Evolutionary conservation across 2,888 invertebrate species (phyloP).

Genomic region (Papilio gigon): DNA sequence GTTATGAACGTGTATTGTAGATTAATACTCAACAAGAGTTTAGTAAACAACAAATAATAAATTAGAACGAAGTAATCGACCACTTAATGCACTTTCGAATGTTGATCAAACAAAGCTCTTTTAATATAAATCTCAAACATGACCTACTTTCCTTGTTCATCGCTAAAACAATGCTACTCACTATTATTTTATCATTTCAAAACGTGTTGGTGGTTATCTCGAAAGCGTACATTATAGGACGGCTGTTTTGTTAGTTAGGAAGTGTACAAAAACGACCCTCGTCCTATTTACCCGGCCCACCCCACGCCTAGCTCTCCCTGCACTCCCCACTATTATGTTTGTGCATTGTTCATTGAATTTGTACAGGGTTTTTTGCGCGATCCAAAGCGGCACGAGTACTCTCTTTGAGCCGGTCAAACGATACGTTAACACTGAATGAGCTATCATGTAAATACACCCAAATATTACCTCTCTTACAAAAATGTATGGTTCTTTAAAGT

Average conservation of each 20-base stretch:
- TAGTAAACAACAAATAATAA: neutral
- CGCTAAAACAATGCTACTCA: slow-evolving; percentile 17
- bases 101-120: slow-evolving; percentile 13
- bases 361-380: slow-evolving; percentile 50
- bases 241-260: slow-evolving; percentile 51
- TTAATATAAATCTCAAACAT: slow-evolving; percentile 18
- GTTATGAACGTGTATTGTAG: neutral
- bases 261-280: slow-evolving; percentile 54
- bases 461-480: slow-evolving; percentile 42
- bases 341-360: slow-evolving; percentile 62
- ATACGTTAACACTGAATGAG: slow-evolving; percentile 53
- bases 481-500: too few species aligned
- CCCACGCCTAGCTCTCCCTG: slow-evolving; percentile 26
- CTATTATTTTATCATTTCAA: slow-evolving; percentile 41
- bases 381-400: slow-evolving; percentile 48
- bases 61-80: slow-evolving; percentile 3
- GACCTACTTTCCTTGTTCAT: slow-evolving; percentile 21
- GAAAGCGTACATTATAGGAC: slow-evolving; percentile 37
- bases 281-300: slow-evolving; percentile 45
- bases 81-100: slow-evolving; percentile 6
- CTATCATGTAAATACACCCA: slow-evolving; percentile 36
- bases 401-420: slow-evolving; percentile 55
- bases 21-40: neutral
- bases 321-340: slow-evolving; percentile 51
- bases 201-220: slow-evolving; percentile 38